Evolutionary conservation across 2,888 invertebrate genomes (phyloP).

Genomic region (Meloe dianella): DNA sequence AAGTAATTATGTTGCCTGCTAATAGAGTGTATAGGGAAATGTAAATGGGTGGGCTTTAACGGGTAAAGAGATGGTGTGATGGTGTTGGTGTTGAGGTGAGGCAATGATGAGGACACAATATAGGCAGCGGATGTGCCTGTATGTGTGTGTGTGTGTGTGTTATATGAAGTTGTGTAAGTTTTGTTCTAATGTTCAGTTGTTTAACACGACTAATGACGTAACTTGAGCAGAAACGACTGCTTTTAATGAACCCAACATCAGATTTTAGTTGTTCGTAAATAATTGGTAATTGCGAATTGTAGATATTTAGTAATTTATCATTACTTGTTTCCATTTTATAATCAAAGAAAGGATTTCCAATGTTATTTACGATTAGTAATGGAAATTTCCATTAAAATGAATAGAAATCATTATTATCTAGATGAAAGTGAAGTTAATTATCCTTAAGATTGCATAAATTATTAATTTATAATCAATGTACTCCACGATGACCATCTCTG

Average conservation of each 20-base stretch:
- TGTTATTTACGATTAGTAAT: too few species aligned
- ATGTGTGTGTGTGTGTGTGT: background rate
- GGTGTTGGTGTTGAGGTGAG: too few species aligned
- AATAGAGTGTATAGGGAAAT: conserved; percentile 48
- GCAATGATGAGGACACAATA: conserved; percentile 33
- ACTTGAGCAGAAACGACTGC: conserved; percentile 78
- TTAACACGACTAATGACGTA: conserved; percentile 73
- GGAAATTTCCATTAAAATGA: too few species aligned
- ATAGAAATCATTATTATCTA: too few species aligned
- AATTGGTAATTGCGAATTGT: conserved; percentile 41
- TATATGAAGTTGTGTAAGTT: conserved; percentile 53
- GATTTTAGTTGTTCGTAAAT: conserved; percentile 44
- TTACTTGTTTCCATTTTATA: background rate
- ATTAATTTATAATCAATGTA: too few species aligned
- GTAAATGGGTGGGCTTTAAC: too few species aligned
- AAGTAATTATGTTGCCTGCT: conserved; percentile 59
- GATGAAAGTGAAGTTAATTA: too few species aligned
- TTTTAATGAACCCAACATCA: conserved; percentile 51
- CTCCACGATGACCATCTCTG: too few species aligned
- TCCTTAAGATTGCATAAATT: too few species aligned
- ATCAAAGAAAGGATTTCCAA: too few species aligned
- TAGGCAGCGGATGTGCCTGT: background rate
- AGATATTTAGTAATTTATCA: conserved; percentile 25
- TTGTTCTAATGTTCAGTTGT: conserved; percentile 56
- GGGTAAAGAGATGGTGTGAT: conserved; percentile 26